Evolutionary conservation across 1,140 invertebrate genomes (phyloP), one percentile per base, ranked within the genome.

Genomic region (Oryctes rhinoceros): DNA sequence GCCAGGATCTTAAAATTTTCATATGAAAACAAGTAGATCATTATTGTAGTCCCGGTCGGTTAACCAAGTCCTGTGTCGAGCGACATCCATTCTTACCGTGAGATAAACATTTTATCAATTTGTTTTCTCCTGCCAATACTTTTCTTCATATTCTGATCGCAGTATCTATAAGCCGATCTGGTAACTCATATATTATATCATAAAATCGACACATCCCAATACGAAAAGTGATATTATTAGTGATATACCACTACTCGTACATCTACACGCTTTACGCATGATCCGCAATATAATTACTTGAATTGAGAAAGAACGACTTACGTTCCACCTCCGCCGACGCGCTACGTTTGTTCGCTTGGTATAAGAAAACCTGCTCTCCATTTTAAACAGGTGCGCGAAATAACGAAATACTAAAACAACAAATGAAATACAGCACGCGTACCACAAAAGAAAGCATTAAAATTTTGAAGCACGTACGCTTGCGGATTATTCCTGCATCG

Each of bases 351-450:
- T 7, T 39, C 39, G 53, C 53, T 15, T n/a, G n/a, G 15, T n/a
- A 59, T 59, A 59, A 59, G 53, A 18, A 15, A 18, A 59, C 53
- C 1, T n/a, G 53, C n/a, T 59, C 53, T 59, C 53, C 53, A 59
- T 59, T 59, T 59, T 59, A 59, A 59, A 59, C 15, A n/a, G 13
- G 3, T n/a, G 53, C 13, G n/a, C 53, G 18, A 59, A 59, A 59
- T 59, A 59, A 59, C 15, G n/a, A 59, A 59, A 59, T 18, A n/a
- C 53, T 59, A 59, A 59, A 59, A 59, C 53, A 59, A 59, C 53
- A 59, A 15, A 59, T 15, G 53, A n/a, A 59, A 59, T 18, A 53
- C 15, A 59, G 18, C 53, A 59, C 53, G 53, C 53, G 18, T 18
- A 59, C 53, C 5, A 18, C 15, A 59, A 59, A 59, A 59, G 15